Base-by-base conservation (phyloP, 2,888 invertebrate genomes). In the Ectobius pallidus region DNA sequence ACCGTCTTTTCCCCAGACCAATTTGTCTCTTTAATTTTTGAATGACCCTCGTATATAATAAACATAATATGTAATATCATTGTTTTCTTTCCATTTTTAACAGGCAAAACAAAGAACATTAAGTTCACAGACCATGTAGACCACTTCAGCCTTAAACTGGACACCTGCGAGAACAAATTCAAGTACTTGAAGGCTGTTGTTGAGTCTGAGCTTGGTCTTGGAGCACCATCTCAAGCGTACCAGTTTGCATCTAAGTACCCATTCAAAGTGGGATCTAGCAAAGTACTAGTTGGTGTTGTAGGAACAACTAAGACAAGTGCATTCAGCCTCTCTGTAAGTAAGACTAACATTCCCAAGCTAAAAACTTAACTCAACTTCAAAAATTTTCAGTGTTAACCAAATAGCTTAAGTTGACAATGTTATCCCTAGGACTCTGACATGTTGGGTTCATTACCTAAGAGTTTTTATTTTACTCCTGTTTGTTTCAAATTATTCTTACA, bases 201-300 rank as follows among this genome's bases (percentile, higher is more conserved):
- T 3, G 65, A 46, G 27, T 27, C 65, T 9, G 65, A 65, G 20
- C 65, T 65, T 25, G 65, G 46, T 2, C 27, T 46, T 25, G 27
- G 25, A 27, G 27, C 65, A 18, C n/a, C 65, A 34, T 27, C 44
- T 25, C 44, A 30, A n/a, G 65, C 65, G 16, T 63, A 27, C 25
- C 49, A 49, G 52, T 46, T 42, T 18, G 52, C 49, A n/a, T 46
- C 63, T 6, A 25, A 18, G n/a, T 71, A 71, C 32, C 93, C 93
- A 0, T 92, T 92, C 85, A 87, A 95, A 75, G 86, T 92, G 0
- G 90, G 90, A 1, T 92, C 95, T 0, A 87, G 90, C 55, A 95
- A 93, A 80, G 88, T 90, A 69, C 86, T 92, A 75, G 84, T 96
- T 78, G 88, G 87, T 52, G 85, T 93, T 0, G 86, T 90, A 30